phyloP scores from a whole-genome alignment of 2,797 vertebrate genomes.

The Acipenser oxyrinchus region DNA sequence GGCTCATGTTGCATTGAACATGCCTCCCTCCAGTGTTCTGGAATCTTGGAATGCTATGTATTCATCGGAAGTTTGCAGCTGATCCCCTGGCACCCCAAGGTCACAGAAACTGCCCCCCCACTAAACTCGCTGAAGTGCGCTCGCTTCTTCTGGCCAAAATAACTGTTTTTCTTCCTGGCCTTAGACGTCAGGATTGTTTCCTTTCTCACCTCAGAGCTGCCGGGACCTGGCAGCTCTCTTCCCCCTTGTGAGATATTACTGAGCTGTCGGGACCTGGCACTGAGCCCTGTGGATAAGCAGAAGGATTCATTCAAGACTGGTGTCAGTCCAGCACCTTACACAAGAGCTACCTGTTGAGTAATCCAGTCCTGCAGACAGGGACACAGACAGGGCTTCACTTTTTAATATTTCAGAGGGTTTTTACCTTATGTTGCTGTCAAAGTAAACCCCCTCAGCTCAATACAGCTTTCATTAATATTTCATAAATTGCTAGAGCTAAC shows the following conservation, averaged over 20 bases:
- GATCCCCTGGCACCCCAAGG: no score
- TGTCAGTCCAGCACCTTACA: not conserved
- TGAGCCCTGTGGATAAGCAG: slow-evolving; percentile 4
- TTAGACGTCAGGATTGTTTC: slow-evolving; percentile 22
- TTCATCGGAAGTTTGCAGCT: no score
- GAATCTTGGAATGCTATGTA: no score
- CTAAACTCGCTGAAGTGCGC: not conserved
- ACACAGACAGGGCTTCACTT: no score
- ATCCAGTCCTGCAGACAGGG: no score
- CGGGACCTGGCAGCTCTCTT: slow-evolving; percentile 5
- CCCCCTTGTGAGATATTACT: slow-evolving; percentile 6
- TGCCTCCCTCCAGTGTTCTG: no score
- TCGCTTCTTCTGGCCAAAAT: slow-evolving; percentile 17
- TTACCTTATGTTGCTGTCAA: no score
- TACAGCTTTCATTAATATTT: no score
- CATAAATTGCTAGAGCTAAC: no score
- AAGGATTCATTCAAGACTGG: not conserved
- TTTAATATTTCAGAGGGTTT: no score
- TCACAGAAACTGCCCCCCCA: not conserved
- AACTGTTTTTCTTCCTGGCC: slow-evolving; percentile 26
- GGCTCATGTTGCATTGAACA: no score
- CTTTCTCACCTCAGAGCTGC: slow-evolving; percentile 15
- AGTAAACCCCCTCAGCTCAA: no score
- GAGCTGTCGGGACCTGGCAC: slow-evolving; percentile 2
- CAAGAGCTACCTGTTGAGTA: not conserved